Base-by-base conservation (phyloP, 2,888 invertebrate species). In the Rosalia funebris region DNA sequence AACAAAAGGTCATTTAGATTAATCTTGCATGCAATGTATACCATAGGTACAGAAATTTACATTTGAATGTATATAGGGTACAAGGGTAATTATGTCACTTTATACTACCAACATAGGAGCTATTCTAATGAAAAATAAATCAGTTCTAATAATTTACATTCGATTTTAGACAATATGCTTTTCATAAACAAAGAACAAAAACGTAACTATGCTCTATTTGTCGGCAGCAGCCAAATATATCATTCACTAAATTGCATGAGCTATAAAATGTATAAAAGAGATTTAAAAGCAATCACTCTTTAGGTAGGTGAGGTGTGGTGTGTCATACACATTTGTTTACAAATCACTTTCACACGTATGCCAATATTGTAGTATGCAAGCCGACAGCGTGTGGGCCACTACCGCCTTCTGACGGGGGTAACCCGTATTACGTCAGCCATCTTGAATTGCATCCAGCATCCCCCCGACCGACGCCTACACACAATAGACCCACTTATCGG, bases 391-490 rank as follows among this genome's bases (percentile, higher is more conserved):
- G 63, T 31, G 57, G 57, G 57, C 62, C 60, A 54, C 42, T 53
- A 42, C 16, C 68, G 64, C 66, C 65, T 60, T 55, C 64, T 68
- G 58, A 34, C 58, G 72, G 69, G 66, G 63, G 60, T 65, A 69
- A 68, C 69, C 71, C 58, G 62, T 63, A 74, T 66, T 47, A 52
- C 47, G 53, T 65, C 68, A 66, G 74, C 77, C 75, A 75, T 74
- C 72, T 76, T 75, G 74, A 66, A 69, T 66, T 69, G 71, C 72
- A 71, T 68, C 70, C 78, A 75, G 77, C 77, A 71, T 76, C 76
- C 72, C 62, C 25, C n/a, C 17, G 2, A 56, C 20, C 47, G 20
- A 39, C 44, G 34, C 54, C 62, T 37, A 47, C 48, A 47, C 16
- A 17, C 48, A 20, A 41, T 39, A 17, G 42, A 32, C 19, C 25